phyloP scores from a whole-genome alignment of 1,140 invertebrate species.

The Drosophila arizonae region DNA sequence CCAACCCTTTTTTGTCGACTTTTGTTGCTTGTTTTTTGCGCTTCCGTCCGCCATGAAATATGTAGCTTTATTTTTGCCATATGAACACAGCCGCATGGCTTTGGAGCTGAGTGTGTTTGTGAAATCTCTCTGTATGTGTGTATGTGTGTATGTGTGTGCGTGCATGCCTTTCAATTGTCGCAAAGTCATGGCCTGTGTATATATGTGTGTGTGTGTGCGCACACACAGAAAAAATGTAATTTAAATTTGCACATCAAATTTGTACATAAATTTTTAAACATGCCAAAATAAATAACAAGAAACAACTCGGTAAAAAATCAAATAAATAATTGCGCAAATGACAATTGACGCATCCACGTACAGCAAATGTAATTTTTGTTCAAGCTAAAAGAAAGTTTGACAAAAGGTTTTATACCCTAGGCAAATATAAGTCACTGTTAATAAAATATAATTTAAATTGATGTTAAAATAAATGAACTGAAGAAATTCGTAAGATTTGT shows the following conservation, averaged over 20 bases:
- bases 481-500: too few relatives aligned
- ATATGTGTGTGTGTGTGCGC: constrained; percentile 9
- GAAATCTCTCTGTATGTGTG: constrained; percentile 1
- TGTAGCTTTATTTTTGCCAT: constrained; percentile 51
- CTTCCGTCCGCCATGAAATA: constrained; percentile 72
- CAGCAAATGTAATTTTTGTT: constrained; percentile 21
- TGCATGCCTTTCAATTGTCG: constrained; percentile 45
- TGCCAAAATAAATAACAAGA: constrained; percentile 13
- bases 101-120: constrained; percentile 23
- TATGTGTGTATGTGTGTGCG: constrained; percentile 21
- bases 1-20: constrained; percentile 60
- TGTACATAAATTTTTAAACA: constrained; percentile 67
- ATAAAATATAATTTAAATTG: too few relatives aligned
- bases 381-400: not conserved
- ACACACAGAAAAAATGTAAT: constrained; percentile 67
- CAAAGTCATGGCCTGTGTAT: constrained; percentile 32
- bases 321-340: constrained; percentile 27
- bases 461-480: too few relatives aligned
- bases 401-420: not conserved
- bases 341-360: constrained; percentile 4
- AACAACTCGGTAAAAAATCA: not conserved
- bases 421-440: not conserved
- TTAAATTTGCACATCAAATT: constrained; percentile 79
- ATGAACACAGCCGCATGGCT: constrained; percentile 25
- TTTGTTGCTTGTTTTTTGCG: constrained; percentile 53